phyloP scores from a whole-genome alignment of 2,888 invertebrate genomes.

The Morpho deidamia region DNA sequence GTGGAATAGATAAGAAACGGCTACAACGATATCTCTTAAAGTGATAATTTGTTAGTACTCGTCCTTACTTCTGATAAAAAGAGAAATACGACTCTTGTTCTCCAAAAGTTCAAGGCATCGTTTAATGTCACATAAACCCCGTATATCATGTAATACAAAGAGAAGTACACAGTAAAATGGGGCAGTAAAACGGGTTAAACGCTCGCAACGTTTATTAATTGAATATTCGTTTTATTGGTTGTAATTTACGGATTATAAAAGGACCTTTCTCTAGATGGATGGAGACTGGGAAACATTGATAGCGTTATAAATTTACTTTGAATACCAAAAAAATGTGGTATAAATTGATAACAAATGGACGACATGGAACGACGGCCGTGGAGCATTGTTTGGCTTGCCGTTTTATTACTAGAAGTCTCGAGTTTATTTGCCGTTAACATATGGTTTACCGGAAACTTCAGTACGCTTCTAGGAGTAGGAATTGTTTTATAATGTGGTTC shows the following conservation, averaged over 20 bases:
- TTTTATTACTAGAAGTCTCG: no score
- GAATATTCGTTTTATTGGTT: constrained; percentile 23
- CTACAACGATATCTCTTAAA: constrained; percentile 54
- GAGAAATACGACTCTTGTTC: constrained; percentile 33
- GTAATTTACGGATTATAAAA: constrained; percentile 23
- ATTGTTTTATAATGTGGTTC: no score
- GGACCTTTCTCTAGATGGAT: constrained; percentile 11
- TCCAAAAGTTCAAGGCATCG: constrained; percentile 35
- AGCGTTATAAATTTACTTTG: constrained; percentile 13
- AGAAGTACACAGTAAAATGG: constrained; percentile 6
- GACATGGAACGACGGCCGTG: no score
- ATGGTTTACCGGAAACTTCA: no score
- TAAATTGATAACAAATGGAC: background rate
- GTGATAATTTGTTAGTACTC: constrained; percentile 64
- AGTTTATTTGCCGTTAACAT: no score
- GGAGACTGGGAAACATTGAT: constrained; percentile 15
- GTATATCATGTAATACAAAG: constrained; percentile 3
- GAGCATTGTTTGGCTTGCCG: no score
- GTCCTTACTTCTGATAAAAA: constrained; percentile 46
- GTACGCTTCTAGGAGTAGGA: no score
- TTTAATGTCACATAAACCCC: constrained; percentile 20
- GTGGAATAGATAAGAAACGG: constrained; percentile 52
- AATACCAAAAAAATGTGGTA: background rate
- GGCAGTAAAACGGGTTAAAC: constrained; percentile 17
- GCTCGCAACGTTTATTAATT: constrained; percentile 23